Evolutionary conservation across 2,888 invertebrate species (phyloP), one percentile per base, ranked within the genome.

Genomic region (Hirudinaria manillensis): DNA sequence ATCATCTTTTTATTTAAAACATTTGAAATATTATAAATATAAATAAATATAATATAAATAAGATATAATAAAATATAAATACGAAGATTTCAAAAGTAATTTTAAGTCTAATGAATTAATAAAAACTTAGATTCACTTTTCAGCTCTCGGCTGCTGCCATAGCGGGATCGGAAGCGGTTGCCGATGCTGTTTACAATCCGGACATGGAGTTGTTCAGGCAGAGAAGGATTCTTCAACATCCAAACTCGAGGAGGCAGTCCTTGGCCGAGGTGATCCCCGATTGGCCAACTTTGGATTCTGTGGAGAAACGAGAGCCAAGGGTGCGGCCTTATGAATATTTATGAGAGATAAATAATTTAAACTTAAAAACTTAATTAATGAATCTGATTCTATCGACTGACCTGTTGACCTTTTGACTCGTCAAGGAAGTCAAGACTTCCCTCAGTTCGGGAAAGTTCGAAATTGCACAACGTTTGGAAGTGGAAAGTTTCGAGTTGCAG

Each of bases 221-320:
- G 51, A 76, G 78, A 24, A 77, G 78, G 29, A 70, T 76, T 32
- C 76, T 77, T 55, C 81, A 81, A 81, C 73, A 53, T 38, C 75
- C 72, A 61, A 68, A 38, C 70, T 90, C 70, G 13, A 71, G 93
- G 89, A 90, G 93, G 89, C 91, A 90, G 86, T 93, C 93, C 85
- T 89, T 94, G 88, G 93, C 93, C 84, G 94, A 95, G 89, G 89
- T 94, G 89, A 94, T 95, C 87, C 94, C 94, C 85, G 94, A 94
- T 89, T 95, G 94, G 94, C 94, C 94, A 85, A 91, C 90, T 86
- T 90, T 93, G 51, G 77, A 79, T n/a, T 76, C 77, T 36, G 65
- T 71, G 24, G 73, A 76, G 34, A 77, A 77, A 27, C 77, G 76
- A 45, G 74, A 76, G 73, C 38, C 75, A 45, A 76, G 74, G 77